Conservation (phyloP, 2,797 vertebrate species). For the Anabas testudineus region DNA sequence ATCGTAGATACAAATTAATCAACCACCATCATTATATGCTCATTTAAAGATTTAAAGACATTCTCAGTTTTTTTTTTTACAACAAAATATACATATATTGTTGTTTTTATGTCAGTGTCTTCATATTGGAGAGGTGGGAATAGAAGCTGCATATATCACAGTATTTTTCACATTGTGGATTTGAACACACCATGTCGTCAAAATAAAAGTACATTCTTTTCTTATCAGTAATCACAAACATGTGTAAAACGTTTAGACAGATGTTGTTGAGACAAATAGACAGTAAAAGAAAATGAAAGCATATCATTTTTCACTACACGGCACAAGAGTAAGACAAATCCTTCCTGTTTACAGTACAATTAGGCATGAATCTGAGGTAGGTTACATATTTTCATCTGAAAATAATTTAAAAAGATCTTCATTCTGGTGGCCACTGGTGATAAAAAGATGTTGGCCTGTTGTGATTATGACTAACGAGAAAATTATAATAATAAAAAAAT, state of each 20-base stretch:
- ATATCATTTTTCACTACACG: slow-evolving; percentile 4
- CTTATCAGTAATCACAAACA: slow-evolving; percentile 12
- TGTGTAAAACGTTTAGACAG: background rate
- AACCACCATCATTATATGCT: slow-evolving; percentile 2
- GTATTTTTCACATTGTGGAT: slow-evolving; percentile 14
- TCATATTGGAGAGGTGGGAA: background rate
- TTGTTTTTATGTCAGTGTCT: slow-evolving; percentile 23
- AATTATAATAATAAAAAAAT: background rate
- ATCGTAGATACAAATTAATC: slow-evolving; percentile 27
- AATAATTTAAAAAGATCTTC: slow-evolving; percentile 11
- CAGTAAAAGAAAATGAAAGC: background rate
- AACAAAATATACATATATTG: background rate
- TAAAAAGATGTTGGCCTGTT: background rate
- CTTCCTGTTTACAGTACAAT: slow-evolving; percentile 28
- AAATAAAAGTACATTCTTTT: slow-evolving; percentile 22
- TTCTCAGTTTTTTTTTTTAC: slow-evolving; percentile 8
- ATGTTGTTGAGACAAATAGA: background rate
- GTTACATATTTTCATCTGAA: slow-evolving; percentile 25
- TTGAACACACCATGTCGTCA: background rate
- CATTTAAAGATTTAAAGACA: slow-evolving; percentile 31
- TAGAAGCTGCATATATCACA: slow-evolving; percentile 7
- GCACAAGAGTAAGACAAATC: slow-evolving; percentile 1
- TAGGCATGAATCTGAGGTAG: slow-evolving; percentile 67
- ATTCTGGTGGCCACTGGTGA: background rate
- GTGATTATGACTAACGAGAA: background rate